Percentiles rank a stretch among this genome's conserved stretches.
These are phyloP conservation scores for Drosophila sp. DNA, from an alignment of 1,140 invertebrate genomes.

Conservation along the genomic window DNA sequence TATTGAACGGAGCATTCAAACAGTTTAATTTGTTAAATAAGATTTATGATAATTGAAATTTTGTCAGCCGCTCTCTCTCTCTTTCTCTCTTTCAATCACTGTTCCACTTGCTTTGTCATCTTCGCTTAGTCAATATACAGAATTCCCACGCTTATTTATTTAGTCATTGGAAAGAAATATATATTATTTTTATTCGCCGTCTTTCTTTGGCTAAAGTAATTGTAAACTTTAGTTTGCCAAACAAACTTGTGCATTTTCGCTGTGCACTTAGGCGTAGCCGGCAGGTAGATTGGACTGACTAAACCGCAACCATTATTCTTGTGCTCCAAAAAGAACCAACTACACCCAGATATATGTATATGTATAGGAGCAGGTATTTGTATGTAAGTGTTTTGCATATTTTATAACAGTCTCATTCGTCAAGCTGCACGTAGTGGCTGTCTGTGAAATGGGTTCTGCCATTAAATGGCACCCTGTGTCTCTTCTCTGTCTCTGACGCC, in stretches of 20 bases:
- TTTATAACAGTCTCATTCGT: constrained; percentile 53
- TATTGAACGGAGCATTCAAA: constrained; percentile 39
- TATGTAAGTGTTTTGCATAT: constrained; percentile 46
- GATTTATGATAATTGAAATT: constrained; percentile 68
- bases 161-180: constrained; percentile 27
- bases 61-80: constrained; percentile 12
- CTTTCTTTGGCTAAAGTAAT: constrained; percentile 33
- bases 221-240: constrained; percentile 35
- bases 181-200: constrained; percentile 15
- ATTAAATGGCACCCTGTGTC: constrained; percentile 29
- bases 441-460: constrained; percentile 45
- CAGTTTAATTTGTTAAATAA: constrained; percentile 68
- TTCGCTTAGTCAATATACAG: constrained; percentile 28
- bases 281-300: not conserved
- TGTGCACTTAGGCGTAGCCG: constrained; percentile 30
- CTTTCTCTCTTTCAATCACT: constrained; percentile 1
- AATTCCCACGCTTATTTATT: constrained; percentile 71
- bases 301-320: constrained; percentile 42
- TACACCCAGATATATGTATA: not conserved
- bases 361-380: constrained; percentile 2
- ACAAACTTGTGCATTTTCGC: constrained; percentile 19
- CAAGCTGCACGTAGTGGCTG: constrained; percentile 44
- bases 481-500: constrained; percentile 8
- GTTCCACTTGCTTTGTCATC: constrained; percentile 6
- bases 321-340: not conserved